Base-by-base conservation (phyloP, 2,888 invertebrate species). In the Leucania comma region DNA sequence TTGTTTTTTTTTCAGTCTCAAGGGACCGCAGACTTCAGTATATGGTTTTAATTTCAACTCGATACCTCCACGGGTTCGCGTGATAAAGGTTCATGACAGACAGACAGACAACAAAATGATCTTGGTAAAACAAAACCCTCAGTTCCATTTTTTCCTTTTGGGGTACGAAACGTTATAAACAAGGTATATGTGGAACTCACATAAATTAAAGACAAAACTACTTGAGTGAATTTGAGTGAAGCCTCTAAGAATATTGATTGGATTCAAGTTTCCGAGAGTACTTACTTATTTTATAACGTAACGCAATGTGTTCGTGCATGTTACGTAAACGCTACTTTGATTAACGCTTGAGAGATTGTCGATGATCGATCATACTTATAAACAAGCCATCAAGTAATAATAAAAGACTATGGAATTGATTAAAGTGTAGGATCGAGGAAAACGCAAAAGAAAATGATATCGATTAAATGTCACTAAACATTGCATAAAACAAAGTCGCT, bases 321-420 rank as follows among this genome's bases (percentile, higher is more conserved):
- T 68, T 77, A 54, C 32, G 50, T 26, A 77, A 77, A 54, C 22
- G 53, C 24, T 73, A 77, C 57, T 48, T 68, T 42, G 68, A 64
- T 73, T 54, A 61, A 63, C 66, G 48, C 9, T 3, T 48, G 32
- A 9, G 17, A 38, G 20, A 26, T 3, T 24, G 46, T 22, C 17
- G 32, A 53, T 54, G 6, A 76, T 76, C 42, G 24, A 76, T 76
- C 61, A 66, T 63, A 46, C 14, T 57, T 12, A 6, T n/a, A 35
- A 17, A 58, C 20, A 46, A 46, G 26, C 12, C 2, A 29, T 59
- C 32, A 58, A 42, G 51, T 17, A 26, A 26, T 48, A 6, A 17
- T 42, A 65, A 70, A n/a, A 58, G 48, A 29, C 38, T 58, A 63
- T 74, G 1, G 51, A 24, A 12, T 56, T 3, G 12, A 26, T 3